Conservation (phyloP, 2,888 invertebrate genomes). For the Tiliacea aurago region DNA sequence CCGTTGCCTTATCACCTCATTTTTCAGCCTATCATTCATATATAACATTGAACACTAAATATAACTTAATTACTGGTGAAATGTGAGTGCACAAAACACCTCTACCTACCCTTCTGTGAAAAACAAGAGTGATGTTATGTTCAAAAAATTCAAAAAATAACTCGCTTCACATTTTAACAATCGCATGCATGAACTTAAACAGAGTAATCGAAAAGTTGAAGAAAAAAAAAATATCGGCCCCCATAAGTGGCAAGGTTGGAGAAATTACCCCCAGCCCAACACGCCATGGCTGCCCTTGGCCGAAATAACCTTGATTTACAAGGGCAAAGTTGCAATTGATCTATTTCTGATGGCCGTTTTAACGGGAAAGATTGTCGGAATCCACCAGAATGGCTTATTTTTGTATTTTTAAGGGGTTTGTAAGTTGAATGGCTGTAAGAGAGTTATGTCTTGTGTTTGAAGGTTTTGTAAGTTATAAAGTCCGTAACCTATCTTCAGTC, state of each 20-base stretch:
- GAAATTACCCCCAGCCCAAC: constrained; percentile 62
- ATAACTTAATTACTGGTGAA: not conserved
- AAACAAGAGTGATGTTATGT: not conserved
- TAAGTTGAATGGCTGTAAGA: not conserved
- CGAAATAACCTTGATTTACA: constrained; percentile 51
- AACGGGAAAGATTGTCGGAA: constrained; percentile 42
- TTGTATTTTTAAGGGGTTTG: constrained; percentile 27
- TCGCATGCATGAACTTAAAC: constrained; percentile 56
- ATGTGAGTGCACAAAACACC: not conserved
- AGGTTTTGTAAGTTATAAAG: not conserved
- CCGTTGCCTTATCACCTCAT: too few relatives aligned
- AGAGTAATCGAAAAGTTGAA: constrained; percentile 44
- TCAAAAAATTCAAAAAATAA: not conserved
- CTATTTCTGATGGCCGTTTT: constrained; percentile 61
- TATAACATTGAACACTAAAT: too few relatives aligned
- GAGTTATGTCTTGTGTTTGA: not conserved
- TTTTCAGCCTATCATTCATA: too few relatives aligned
- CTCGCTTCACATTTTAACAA: constrained; percentile 24
- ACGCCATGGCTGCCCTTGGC: constrained; percentile 74
- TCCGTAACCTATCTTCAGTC: not conserved
- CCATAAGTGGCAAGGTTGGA: constrained; percentile 65
- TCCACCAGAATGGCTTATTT: constrained; percentile 37
- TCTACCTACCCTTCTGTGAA: not conserved
- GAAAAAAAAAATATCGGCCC: constrained; percentile 51
- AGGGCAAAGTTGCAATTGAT: constrained; percentile 58